A percentile compares a stretch with the other conserved stretches of the same genome.
phyloP scores from a whole-genome alignment of 2,113 vertebrate genomes.

The Triplophysa dalaica region DNA sequence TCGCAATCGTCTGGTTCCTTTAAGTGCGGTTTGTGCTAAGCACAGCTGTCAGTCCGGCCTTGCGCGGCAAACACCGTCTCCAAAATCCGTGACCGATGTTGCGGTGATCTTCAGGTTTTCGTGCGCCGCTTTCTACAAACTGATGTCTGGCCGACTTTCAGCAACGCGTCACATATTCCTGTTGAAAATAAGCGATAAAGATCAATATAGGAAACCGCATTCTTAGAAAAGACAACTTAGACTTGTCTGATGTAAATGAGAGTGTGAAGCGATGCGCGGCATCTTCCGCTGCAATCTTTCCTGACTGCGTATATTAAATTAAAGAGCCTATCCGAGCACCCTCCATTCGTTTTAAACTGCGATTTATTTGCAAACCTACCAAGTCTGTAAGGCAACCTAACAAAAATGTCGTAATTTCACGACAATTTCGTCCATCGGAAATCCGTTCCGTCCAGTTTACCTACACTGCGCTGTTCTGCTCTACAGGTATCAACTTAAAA shows the following conservation, averaged over 20 bases:
- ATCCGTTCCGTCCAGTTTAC: not conserved
- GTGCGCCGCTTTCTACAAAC: conserved; percentile 16
- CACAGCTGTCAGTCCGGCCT: not conserved
- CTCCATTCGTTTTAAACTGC: not conserved
- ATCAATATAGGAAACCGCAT: not conserved
- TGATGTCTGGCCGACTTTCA: conserved; percentile 6
- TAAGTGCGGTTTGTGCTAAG: not conserved
- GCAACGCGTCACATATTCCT: conserved; percentile 19
- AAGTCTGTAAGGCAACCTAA: not conserved
- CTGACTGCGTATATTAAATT: conserved; percentile 61
- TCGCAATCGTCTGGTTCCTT: not conserved
- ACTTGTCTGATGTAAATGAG: conserved; percentile 7
- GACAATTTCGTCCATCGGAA: not conserved
- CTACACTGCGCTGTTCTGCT: not conserved
- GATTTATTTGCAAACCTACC: not conserved
- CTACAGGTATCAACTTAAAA: conserved; percentile 6
- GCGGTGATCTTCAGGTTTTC: conserved; percentile 11
- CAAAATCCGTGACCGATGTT: not conserved
- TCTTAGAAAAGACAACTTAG: not conserved
- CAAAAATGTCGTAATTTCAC: too few species aligned
- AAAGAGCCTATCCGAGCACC: conserved; percentile 42
- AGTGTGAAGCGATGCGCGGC: conserved; percentile 19
- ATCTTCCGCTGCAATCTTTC: conserved; percentile 37
- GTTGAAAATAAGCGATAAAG: not conserved
- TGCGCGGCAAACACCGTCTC: not conserved